Evolutionary conservation across 2,888 invertebrate species (phyloP).

Genomic region (Neria commutata): DNA sequence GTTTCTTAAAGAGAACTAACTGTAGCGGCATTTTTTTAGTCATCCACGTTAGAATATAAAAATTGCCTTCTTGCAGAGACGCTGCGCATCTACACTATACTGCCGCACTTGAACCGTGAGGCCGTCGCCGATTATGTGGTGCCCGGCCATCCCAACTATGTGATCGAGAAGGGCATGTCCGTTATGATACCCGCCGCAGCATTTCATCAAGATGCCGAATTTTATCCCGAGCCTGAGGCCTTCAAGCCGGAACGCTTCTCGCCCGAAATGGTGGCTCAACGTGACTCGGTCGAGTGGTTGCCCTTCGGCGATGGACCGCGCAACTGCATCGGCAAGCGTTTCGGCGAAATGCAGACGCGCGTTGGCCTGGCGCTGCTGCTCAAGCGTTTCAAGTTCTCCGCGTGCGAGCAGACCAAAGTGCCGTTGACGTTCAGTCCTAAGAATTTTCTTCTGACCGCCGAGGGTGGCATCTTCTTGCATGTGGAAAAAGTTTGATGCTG

Average conservation of each 20-base stretch:
- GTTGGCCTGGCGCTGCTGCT: constrained; percentile 45
- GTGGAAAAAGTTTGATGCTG: constrained; percentile 3
- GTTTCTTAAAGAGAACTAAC: too few relatives aligned
- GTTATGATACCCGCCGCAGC: constrained; percentile 50
- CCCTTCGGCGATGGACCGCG: constrained; percentile 55
- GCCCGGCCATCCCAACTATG: constrained; percentile 62
- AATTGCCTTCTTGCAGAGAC: constrained; percentile 61
- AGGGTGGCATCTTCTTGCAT: constrained; percentile 26
- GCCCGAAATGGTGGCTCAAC: constrained; percentile 63
- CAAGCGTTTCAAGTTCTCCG: constrained; percentile 37
- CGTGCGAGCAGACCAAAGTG: constrained; percentile 28
- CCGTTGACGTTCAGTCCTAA: constrained; percentile 25
- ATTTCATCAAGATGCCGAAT: constrained; percentile 65
- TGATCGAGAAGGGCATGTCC: constrained; percentile 58
- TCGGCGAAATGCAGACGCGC: constrained; percentile 48
- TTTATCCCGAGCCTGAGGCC: constrained; percentile 65
- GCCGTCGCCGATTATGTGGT: constrained; percentile 62
- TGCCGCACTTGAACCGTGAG: constrained; percentile 63
- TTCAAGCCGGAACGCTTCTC: constrained; percentile 69
- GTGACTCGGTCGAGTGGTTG: constrained; percentile 56
- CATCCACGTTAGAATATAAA: constrained; percentile 5
- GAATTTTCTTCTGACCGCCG: constrained; percentile 16
- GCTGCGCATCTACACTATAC: constrained; percentile 65
- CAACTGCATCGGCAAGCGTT: constrained; percentile 52
- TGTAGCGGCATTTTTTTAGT: too few relatives aligned